Evolutionary conservation across 2,797 vertebrate species (phyloP).

Genomic region (Helarctos malayanus): DNA sequence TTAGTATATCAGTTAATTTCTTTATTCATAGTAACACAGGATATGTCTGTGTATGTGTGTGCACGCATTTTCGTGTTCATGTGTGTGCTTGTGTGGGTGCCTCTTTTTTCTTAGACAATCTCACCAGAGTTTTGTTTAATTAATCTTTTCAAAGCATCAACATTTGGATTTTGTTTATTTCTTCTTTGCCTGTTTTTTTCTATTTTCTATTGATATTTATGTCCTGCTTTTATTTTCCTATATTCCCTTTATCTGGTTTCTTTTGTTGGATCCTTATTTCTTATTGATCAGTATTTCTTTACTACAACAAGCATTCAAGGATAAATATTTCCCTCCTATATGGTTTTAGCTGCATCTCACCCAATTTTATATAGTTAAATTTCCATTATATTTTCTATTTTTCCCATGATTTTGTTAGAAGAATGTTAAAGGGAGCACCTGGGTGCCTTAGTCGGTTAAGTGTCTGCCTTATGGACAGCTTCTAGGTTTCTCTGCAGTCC

Average conservation of each 20-base stretch:
- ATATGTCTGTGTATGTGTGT: background rate
- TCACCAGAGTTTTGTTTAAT: background rate
- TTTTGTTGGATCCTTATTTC: background rate
- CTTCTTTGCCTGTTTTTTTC: background rate
- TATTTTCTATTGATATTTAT: background rate
- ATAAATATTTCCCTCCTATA: background rate
- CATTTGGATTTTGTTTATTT: background rate
- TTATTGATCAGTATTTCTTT: background rate
- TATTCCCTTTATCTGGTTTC: background rate
- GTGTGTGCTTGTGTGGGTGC: background rate
- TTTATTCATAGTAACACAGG: background rate
- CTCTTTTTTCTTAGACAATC: background rate
- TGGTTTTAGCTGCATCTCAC: background rate
- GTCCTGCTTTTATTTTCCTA: background rate
- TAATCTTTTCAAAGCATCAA: background rate
- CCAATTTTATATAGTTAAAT: background rate
- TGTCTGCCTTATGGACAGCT: background rate
- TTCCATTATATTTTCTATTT: background rate
- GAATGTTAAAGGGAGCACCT: background rate
- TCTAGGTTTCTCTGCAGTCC: background rate
- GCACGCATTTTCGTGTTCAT: background rate
- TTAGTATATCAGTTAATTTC: background rate
- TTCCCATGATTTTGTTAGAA: background rate
- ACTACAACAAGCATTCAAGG: background rate
- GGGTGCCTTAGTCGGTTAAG: no score